These are phyloP conservation scores for Ephydatia muelleri DNA, from an alignment of 37 sponge, comb jelly and placozoan genomes.

Conservation along the genomic window DNA sequence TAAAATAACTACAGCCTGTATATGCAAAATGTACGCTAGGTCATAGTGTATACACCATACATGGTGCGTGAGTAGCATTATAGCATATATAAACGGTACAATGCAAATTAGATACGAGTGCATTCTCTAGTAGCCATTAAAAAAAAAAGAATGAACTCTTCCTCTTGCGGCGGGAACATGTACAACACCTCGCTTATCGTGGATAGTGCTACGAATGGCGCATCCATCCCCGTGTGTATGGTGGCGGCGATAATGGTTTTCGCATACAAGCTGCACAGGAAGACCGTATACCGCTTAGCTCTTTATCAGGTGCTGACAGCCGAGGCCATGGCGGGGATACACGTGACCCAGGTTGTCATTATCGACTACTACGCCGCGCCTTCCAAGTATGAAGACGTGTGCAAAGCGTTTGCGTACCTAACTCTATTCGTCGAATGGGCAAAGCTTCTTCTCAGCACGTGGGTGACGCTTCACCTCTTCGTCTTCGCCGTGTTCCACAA, in stretches of 20 bases:
- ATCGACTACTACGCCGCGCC: background rate
- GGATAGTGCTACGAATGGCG: background rate
- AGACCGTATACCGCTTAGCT: background rate
- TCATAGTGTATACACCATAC: too few relatives aligned
- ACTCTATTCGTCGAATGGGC: background rate
- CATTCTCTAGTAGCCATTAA: too few relatives aligned
- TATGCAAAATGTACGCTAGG: too few relatives aligned
- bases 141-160: background rate
- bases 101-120: too few relatives aligned
- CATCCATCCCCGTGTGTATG: background rate
- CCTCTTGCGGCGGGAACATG: background rate
- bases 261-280: background rate
- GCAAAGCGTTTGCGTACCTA: background rate
- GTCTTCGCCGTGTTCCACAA: background rate
- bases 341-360: background rate
- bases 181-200: background rate
- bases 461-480: conserved; percentile 3
- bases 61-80: too few relatives aligned
- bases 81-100: too few relatives aligned
- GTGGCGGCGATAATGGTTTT: background rate
- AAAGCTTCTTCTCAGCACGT: background rate
- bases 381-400: background rate
- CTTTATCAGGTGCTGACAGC: background rate
- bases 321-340: background rate
- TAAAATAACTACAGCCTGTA: too few relatives aligned